Percentiles rank a stretch among this genome's conserved stretches.
phyloP scores from a whole-genome alignment of 2,797 vertebrate species.

The Lacerta bilineata region DNA sequence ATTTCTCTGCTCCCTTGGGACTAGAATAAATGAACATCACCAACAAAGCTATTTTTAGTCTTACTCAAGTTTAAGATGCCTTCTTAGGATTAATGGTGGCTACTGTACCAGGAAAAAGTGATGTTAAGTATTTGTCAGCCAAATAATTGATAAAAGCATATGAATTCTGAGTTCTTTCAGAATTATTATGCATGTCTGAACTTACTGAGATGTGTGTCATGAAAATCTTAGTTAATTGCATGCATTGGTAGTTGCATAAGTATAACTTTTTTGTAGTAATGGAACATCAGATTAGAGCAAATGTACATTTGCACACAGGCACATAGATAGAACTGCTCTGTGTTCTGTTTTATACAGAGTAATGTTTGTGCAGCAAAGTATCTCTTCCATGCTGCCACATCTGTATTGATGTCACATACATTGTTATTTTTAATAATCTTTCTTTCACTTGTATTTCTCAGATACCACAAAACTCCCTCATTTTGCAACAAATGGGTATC shows the following conservation, averaged over 20 bases:
- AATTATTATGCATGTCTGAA: background rate
- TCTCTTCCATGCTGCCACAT: background rate
- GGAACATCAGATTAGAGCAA: background rate
- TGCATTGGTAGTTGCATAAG: background rate
- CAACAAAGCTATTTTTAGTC: background rate
- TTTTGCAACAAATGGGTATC: background rate
- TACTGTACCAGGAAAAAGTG: background rate
- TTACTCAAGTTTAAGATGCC: background rate
- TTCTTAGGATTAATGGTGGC: background rate
- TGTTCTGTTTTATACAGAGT: background rate
- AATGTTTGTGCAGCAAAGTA: background rate
- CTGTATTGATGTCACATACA: background rate
- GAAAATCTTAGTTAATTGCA: background rate
- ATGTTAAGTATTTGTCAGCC: background rate
- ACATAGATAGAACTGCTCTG: background rate
- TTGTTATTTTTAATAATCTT: background rate
- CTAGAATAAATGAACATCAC: background rate
- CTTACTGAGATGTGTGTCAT: background rate
- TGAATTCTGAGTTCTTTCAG: background rate
- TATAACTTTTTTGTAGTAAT: background rate
- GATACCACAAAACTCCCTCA: background rate
- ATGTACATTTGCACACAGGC: too few species aligned
- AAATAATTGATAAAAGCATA: background rate
- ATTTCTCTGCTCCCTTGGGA: background rate
- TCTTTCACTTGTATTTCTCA: background rate